Evolutionary conservation across 2,888 invertebrate genomes (phyloP).

Genomic region (Cryptocephalus primarius): DNA sequence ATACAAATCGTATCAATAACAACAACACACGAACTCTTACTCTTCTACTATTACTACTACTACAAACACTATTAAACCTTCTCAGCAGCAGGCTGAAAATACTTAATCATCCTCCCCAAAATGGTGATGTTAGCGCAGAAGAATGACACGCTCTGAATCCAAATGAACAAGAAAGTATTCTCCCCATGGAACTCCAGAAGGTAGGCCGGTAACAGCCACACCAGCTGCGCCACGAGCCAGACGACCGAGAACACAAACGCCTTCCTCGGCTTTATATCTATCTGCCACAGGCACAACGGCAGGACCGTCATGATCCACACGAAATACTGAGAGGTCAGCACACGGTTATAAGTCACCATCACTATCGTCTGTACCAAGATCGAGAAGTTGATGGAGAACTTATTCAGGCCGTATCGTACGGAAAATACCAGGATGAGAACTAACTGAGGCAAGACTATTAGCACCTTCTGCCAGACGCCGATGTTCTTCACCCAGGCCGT

Average conservation of each 20-base stretch:
- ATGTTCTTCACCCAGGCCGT: constrained; percentile 45
- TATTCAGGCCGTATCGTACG: constrained; percentile 54
- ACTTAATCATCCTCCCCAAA: constrained; percentile 30
- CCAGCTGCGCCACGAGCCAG: constrained; percentile 64
- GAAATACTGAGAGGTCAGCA: constrained; percentile 95
- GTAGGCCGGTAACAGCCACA: constrained; percentile 89
- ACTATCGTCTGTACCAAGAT: constrained; percentile 76
- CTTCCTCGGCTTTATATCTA: constrained; percentile 44
- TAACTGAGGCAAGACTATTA: constrained; percentile 57
- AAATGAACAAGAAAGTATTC: constrained; percentile 75
- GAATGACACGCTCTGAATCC: constrained; percentile 74
- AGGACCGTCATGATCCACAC: constrained; percentile 89
- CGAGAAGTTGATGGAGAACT: constrained; percentile 68
- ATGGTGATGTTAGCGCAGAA: constrained; percentile 67
- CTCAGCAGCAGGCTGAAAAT: constrained; percentile 25
- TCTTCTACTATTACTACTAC: no score
- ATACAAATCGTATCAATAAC: not conserved
- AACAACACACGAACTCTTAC: no score
- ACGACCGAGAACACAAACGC: constrained; percentile 42
- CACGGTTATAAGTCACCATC: constrained; percentile 89
- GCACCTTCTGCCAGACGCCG: constrained; percentile 49
- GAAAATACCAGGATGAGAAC: constrained; percentile 54
- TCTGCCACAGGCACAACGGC: constrained; percentile 67
- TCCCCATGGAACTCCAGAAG: constrained; percentile 78
- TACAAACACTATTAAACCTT: no score